Conservation (phyloP, 2,797 vertebrate species). For the Brotula barbata region DNA sequence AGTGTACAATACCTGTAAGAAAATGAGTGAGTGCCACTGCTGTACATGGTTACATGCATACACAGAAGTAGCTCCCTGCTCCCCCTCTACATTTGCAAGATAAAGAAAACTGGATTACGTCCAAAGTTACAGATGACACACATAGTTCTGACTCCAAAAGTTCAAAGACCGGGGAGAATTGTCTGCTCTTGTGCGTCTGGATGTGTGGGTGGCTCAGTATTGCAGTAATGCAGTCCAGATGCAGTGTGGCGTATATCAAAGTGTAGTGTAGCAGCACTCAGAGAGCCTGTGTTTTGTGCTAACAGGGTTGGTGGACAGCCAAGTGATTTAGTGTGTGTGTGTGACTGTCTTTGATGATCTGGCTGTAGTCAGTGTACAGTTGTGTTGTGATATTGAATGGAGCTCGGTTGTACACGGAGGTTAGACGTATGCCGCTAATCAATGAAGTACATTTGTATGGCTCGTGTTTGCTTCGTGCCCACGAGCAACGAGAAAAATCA, state of each 20-base stretch:
- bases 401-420: not conserved
- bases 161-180: conserved; percentile 23
- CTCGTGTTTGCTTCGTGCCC: conserved; percentile 3
- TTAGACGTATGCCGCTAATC: conserved; percentile 4
- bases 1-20: too few species aligned
- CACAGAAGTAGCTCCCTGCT: not conserved
- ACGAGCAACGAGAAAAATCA: conserved; percentile 1
- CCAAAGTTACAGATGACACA: not conserved
- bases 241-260: conserved; percentile 36
- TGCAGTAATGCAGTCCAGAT: conserved; percentile 48
- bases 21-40: too few species aligned
- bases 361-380: not conserved
- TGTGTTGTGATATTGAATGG: conserved; percentile 7
- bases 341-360: conserved; percentile 25
- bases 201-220: conserved; percentile 15
- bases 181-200: not conserved
- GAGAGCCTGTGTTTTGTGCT: not conserved
- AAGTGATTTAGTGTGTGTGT: not conserved
- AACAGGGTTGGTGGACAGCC: conserved; percentile 3
- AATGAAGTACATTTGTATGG: conserved; percentile 12
- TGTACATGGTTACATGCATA: too few species aligned
- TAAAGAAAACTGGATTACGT: not conserved
- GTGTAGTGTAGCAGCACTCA: conserved; percentile 14
- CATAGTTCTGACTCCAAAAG: conserved; percentile 7
- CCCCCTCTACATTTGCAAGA: not conserved